Evolutionary conservation across 2,797 vertebrate species (phyloP).

Genomic region (Denticeps clupeoides): DNA sequence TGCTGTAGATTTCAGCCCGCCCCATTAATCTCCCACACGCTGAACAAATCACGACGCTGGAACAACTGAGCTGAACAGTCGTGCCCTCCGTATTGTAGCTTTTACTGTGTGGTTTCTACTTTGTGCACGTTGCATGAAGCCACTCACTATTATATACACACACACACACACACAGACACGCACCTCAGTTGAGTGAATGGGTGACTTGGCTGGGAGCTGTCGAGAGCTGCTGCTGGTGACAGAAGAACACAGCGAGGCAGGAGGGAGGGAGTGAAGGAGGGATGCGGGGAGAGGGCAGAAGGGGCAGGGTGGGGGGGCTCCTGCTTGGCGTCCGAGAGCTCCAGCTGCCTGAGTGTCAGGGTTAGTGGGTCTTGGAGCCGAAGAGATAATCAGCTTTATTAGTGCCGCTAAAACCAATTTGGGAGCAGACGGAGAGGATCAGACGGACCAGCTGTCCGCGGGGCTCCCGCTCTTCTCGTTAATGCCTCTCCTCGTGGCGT

Average conservation of each 20-base stretch:
- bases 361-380: slow-evolving; percentile 76
- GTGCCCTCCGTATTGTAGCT: too few species aligned
- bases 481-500: slow-evolving; percentile 6
- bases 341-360: slow-evolving; percentile 75
- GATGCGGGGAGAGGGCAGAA: background rate
- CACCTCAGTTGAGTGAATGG: too few species aligned
- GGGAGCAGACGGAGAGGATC: slow-evolving; percentile 82
- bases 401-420: slow-evolving; percentile 87
- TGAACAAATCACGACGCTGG: too few species aligned
- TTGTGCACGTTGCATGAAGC: too few species aligned
- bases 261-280: background rate
- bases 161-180: too few species aligned
- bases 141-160: background rate
- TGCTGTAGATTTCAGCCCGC: too few species aligned
- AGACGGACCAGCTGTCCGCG: slow-evolving; percentile 89
- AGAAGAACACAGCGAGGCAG: slow-evolving; percentile 1
- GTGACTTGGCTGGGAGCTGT: too few species aligned
- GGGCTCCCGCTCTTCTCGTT: slow-evolving; percentile 39
- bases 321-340: slow-evolving; percentile 25
- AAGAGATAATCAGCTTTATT: slow-evolving; percentile 91
- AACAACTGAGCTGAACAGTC: too few species aligned
- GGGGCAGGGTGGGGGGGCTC: slow-evolving; percentile 4
- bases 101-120: too few species aligned
- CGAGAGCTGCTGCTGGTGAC: slow-evolving; percentile 2
- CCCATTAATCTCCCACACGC: too few species aligned